Conservation (phyloP, 2,113 vertebrate genomes). For the Nothocercus nigrocapillus region DNA sequence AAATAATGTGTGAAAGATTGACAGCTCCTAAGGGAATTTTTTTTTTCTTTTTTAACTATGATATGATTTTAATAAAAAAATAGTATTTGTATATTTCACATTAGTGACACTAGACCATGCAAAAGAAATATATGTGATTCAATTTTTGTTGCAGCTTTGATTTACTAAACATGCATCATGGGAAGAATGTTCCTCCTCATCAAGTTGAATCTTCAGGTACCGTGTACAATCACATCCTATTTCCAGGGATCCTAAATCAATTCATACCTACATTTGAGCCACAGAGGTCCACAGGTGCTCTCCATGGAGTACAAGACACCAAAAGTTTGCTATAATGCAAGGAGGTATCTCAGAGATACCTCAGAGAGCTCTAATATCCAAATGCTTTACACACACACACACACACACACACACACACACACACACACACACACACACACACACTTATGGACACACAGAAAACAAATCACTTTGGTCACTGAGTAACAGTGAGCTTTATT, state of each 20-base stretch:
- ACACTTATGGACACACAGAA: not conserved
- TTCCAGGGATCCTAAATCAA: not conserved
- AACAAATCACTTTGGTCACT: not conserved
- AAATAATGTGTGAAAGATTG: not conserved
- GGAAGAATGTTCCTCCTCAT: not conserved
- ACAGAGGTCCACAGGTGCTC: not conserved
- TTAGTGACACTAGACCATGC: not conserved
- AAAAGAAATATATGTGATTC: not conserved
- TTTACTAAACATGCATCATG: not conserved
- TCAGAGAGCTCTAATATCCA: not conserved
- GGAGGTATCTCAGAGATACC: not conserved
- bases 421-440: not conserved
- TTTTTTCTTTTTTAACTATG: not conserved
- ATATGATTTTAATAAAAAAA: not conserved
- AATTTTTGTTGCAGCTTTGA: no score
- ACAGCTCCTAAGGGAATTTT: not conserved
- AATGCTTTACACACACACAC: not conserved
- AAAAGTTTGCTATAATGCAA: not conserved
- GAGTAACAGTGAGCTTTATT: not conserved
- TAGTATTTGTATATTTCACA: not conserved
- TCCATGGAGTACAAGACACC: not conserved
- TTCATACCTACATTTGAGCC: not conserved
- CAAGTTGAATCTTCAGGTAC: not conserved
- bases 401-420: not conserved
- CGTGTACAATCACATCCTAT: not conserved